Conservation (phyloP, 2,113 vertebrate genomes). For the Excalfactoria chinensis region DNA sequence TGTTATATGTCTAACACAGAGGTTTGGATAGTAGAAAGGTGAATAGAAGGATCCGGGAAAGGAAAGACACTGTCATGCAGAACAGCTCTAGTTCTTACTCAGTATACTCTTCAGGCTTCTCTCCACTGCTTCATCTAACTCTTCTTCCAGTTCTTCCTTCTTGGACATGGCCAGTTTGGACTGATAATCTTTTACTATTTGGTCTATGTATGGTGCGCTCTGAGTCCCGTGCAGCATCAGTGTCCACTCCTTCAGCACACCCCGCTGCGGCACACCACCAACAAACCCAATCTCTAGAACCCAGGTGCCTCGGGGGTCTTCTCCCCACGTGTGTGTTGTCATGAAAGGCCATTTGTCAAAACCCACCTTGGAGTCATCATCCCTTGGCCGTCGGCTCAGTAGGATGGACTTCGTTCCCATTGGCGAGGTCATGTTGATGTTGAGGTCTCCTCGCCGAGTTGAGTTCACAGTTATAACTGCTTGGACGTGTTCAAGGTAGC, state of each 20-base stretch:
- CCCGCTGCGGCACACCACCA: constrained; percentile 85
- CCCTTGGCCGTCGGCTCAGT: constrained; percentile 93
- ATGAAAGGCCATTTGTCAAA: constrained; percentile 99
- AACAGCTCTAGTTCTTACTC: constrained; percentile 85
- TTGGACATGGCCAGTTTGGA: constrained; percentile 99
- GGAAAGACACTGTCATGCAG: constrained; percentile 77
- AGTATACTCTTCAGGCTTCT: constrained; percentile 95
- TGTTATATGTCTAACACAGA: constrained; percentile 67
- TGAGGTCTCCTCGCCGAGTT: constrained; percentile 92
- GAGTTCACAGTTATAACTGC: constrained; percentile 94
- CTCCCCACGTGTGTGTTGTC: constrained; percentile 99
- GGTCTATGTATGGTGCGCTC: constrained; percentile 98
- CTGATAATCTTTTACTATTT: constrained; percentile 97
- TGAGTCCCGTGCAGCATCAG: constrained; percentile 98
- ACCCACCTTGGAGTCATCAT: constrained; percentile 96
- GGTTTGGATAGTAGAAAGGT: constrained; percentile 57
- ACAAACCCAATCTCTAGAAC: constrained; percentile 92
- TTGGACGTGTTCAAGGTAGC: constrained; percentile 97
- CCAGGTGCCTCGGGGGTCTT: constrained; percentile 96
- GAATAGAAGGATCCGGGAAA: constrained; percentile 46
- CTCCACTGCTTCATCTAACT: constrained; percentile 96
- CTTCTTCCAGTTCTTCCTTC: constrained; percentile 98
- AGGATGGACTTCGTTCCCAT: constrained; percentile 98
- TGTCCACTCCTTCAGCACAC: constrained; percentile 96
- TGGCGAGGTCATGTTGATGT: constrained; percentile 98